Percentiles rank a stretch among this genome's conserved stretches.
phyloP scores from a whole-genome alignment of 2,797 vertebrate genomes.

The Sciurus carolinensis region DNA sequence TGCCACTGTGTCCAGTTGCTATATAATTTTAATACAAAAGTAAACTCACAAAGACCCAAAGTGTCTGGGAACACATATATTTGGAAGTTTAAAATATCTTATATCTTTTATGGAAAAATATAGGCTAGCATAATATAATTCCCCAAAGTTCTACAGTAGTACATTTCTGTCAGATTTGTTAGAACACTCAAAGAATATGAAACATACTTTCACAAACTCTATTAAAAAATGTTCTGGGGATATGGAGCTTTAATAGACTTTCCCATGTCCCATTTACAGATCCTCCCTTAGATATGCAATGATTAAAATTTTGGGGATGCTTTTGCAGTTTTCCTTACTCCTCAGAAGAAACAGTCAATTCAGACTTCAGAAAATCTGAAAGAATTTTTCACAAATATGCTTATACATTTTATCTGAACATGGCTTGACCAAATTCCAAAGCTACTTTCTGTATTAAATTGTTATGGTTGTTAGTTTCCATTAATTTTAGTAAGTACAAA shows the following conservation, averaged over 20 bases:
- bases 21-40: not conserved
- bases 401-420: not conserved
- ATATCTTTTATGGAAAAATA: not conserved
- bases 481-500: rapidly evolving
- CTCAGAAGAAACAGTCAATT: not conserved
- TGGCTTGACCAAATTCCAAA: not conserved
- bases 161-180: not conserved
- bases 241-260: not conserved
- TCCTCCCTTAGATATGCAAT: not conserved
- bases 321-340: not conserved
- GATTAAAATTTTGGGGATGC: not conserved
- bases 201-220: not conserved
- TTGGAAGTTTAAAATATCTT: not conserved
- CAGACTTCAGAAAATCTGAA: not conserved
- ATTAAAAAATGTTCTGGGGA: not conserved
- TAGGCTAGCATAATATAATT: not conserved
- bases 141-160: not conserved
- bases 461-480: not conserved
- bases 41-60: not conserved
- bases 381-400: not conserved
- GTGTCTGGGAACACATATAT: not conserved
- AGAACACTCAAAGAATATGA: not conserved
- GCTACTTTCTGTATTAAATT: not conserved
- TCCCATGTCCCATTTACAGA: not conserved
- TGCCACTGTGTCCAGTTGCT: not conserved